phyloP scores from a whole-genome alignment of 2,797 vertebrate genomes.

The Artibeus lituratus region DNA sequence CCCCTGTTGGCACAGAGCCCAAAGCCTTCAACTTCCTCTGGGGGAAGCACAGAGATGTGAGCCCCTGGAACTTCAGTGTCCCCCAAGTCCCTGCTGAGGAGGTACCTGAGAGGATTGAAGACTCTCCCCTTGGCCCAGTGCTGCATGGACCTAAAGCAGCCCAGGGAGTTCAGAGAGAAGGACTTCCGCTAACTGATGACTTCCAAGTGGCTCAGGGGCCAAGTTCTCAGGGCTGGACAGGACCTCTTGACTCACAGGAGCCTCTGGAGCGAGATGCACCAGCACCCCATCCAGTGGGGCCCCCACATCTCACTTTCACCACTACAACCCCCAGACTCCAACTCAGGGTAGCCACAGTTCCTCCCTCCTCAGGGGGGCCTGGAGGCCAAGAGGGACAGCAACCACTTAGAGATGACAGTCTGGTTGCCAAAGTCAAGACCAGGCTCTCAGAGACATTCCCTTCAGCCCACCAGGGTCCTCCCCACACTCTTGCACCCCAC shows the following conservation, averaged over 20 bases:
- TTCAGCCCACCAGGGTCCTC: background rate
- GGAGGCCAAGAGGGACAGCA: background rate
- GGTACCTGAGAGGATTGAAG: background rate
- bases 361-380: background rate
- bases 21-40: background rate
- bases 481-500: background rate
- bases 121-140: conserved; percentile 21
- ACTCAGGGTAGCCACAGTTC: background rate
- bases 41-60: conserved; percentile 23
- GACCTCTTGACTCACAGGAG: conserved; percentile 39
- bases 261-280: background rate
- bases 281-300: background rate
- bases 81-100: background rate
- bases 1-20: background rate
- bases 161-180: background rate
- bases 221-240: conserved; percentile 62
- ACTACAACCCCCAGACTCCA: conserved; percentile 24
- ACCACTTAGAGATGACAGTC: background rate
- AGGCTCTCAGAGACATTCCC: background rate
- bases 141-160: conserved; percentile 55
- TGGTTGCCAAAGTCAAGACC: background rate
- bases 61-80: background rate
- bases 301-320: background rate
- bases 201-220: conserved; percentile 44
- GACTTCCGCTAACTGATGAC: background rate